phyloP scores from a whole-genome alignment of 2,113 vertebrate species.

The Chloebia gouldiae region DNA sequence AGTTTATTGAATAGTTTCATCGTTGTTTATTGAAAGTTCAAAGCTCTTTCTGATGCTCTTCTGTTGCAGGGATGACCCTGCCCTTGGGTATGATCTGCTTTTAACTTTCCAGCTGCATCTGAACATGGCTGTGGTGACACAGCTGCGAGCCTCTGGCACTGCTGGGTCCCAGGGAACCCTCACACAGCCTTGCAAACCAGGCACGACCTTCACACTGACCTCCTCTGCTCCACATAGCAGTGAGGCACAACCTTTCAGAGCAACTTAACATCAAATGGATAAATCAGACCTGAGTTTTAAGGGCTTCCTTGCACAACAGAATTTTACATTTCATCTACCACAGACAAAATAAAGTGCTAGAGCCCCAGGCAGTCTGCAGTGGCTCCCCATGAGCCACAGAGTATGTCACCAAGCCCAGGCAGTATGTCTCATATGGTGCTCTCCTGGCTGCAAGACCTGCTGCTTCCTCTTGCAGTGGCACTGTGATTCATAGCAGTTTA shows the following conservation, averaged over 20 bases:
- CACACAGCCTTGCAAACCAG: not conserved
- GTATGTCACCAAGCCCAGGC: not conserved
- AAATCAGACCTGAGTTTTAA: conserved; percentile 3
- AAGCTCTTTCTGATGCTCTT: not conserved
- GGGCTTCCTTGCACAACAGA: not conserved
- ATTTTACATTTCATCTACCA: conserved; percentile 1
- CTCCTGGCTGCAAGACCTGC: not conserved
- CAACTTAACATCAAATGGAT: not conserved
- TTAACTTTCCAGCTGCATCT: not conserved
- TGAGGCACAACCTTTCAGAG: not conserved
- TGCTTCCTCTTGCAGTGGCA: not conserved
- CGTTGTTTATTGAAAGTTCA: not conserved
- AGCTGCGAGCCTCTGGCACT: rapidly evolving
- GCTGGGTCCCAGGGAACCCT: not conserved
- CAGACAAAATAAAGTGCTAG: not conserved
- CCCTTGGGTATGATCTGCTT: not conserved
- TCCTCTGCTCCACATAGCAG: not conserved
- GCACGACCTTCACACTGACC: not conserved
- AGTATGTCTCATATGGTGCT: not conserved
- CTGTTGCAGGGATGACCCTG: not conserved
- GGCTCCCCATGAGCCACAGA: not conserved
- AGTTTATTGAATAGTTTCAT: not conserved
- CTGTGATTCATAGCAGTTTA: not conserved
- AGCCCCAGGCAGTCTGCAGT: not conserved
- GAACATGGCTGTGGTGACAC: not conserved